Evolutionary conservation across 92 coral and sea anemone species (phyloP), one percentile per base, ranked within the genome.

Genomic region (Porites cylindrica): DNA sequence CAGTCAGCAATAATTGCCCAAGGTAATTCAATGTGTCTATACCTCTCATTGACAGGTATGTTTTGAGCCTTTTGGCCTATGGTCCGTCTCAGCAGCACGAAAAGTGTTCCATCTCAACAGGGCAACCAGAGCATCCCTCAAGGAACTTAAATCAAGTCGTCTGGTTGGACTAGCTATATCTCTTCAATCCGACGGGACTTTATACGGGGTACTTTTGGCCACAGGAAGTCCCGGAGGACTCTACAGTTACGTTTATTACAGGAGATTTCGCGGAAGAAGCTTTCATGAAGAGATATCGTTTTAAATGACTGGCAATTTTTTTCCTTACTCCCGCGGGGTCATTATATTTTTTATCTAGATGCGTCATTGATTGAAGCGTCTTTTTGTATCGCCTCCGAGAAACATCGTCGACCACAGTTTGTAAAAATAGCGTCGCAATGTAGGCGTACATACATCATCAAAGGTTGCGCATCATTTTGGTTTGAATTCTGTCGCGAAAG

Each of bases 171-270:
- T 95, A 63, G 91, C 98, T n/a, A 82, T 95, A 54, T 93, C 94
- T 19, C 86, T 95, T 66, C 89, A 90, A 56, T 96, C 96, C 1
- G 93, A 95, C 51, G 98, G 95, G 19, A 52, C 96, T 11, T 85
- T 95, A 32, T 95, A 95, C 79, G 98, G 96, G 53, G 93, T 90
- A 23, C 89, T 91, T 24, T 76, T 95, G 14, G 98, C 98, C 70
- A 93, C 96, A 47, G 98, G 98, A 20, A 93, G 94, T 62, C 88
- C 91, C 58, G 96, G 96, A 20, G 98, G 96, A 72, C 86, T 94
- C 77, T 95, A 95, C 26, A 91, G 90, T 75, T 83, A 84, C 88
- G 87, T 95, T 72, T 95, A 90, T 81, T 95, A 95, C 88, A 85
- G 96, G 72, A 87, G 98, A 72, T 95, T 91, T 89, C 89, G 94